These are phyloP conservation scores for Monomorium pharaonis DNA, from an alignment of 1,140 invertebrate genomes.

Conservation along the genomic window DNA sequence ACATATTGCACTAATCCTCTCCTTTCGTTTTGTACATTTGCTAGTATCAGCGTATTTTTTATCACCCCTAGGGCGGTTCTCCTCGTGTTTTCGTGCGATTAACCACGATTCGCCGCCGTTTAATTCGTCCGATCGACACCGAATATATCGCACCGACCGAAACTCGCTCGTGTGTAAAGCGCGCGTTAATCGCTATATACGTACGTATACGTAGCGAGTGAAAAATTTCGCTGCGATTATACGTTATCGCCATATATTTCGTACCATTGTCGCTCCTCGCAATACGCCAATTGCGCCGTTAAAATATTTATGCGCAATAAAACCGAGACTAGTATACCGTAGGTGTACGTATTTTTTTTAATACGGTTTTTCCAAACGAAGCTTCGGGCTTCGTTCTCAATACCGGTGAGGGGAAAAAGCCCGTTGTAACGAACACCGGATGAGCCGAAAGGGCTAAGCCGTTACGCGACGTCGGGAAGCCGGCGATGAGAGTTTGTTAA, in stretches of 20 bases:
- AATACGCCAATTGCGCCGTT: constrained; percentile 26
- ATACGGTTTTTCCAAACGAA: not conserved
- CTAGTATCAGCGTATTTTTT: constrained; percentile 38
- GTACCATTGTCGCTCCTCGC: constrained; percentile 12
- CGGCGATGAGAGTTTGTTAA: constrained; percentile 33
- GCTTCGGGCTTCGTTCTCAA: not conserved
- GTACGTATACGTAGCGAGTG: constrained; percentile 10
- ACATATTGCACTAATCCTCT: constrained; percentile 1
- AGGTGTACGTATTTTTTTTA: not conserved
- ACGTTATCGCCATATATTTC: constrained; percentile 20
- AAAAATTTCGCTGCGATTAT: constrained; percentile 57
- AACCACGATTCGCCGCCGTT: constrained; percentile 58
- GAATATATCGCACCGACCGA: constrained; percentile 30
- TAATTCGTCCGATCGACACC: constrained; percentile 53
- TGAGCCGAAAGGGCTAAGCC: not conserved
- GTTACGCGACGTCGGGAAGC: not conserved
- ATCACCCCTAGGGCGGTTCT: constrained; percentile 14
- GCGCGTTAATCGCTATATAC: constrained; percentile 51
- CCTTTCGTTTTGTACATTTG: constrained; percentile 16
- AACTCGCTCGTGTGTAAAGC: constrained; percentile 42
- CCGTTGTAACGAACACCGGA: not conserved
- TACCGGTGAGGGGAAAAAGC: not conserved
- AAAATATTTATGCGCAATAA: constrained; percentile 16
- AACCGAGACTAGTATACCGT: not conserved
- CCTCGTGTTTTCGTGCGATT: constrained; percentile 61